Conservation (phyloP, 2,888 invertebrate genomes). For the Leptopilina myrica region DNA sequence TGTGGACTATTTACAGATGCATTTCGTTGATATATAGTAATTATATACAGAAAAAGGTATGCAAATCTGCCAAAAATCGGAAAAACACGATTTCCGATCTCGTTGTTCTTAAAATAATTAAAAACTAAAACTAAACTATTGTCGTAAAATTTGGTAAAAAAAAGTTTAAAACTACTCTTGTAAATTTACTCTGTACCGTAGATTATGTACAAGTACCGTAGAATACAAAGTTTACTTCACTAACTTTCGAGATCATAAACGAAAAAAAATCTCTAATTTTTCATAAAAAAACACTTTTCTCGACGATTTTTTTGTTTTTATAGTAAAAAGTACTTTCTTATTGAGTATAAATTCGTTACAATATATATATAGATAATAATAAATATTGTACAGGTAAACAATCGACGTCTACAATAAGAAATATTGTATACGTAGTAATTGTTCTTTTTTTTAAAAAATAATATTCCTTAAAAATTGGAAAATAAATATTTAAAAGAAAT, state of each 20-base stretch:
- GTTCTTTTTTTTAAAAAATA: not conserved
- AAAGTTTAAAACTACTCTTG: conserved; percentile 48
- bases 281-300: conserved; percentile 1
- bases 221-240: conserved; percentile 9
- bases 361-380: conserved; percentile 16
- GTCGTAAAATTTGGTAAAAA: conserved; percentile 42
- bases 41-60: conserved; percentile 58
- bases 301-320: not conserved
- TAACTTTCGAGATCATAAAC: conserved; percentile 23
- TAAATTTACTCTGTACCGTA: conserved; percentile 42
- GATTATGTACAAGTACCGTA: conserved; percentile 44
- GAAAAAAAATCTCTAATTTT: conserved; percentile 14
- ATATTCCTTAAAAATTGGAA: not conserved
- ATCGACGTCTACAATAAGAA: conserved; percentile 14
- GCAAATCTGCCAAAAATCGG: conserved; percentile 54
- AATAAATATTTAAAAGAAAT: not conserved
- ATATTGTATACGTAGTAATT: conserved; percentile 28
- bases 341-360: conserved; percentile 18
- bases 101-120: conserved; percentile 19
- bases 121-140: conserved; percentile 24
- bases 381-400: conserved; percentile 29
- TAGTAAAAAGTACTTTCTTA: conserved; percentile 39
- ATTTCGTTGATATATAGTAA: conserved; percentile 61
- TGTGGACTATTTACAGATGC: conserved; percentile 72
- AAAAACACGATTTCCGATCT: conserved; percentile 41